phyloP scores from a whole-genome alignment of 2,888 invertebrate genomes.

The Bursaphelenchus okinawaensis region DNA sequence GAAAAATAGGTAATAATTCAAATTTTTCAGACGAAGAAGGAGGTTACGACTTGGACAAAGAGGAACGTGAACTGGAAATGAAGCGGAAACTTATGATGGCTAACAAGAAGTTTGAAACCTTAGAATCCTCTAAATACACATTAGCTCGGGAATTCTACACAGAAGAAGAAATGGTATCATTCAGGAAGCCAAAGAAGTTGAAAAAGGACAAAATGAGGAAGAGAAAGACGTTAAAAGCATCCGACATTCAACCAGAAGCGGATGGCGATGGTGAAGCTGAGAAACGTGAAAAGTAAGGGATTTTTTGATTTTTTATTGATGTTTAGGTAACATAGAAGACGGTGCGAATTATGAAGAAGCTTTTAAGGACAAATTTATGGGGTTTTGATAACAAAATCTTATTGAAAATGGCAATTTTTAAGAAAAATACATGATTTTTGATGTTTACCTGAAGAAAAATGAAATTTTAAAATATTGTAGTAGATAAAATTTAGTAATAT shows the following conservation, averaged over 20 bases:
- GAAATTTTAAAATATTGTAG: not conserved
- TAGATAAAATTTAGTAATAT: not conserved
- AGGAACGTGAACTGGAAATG: constrained; percentile 30
- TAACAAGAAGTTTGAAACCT: constrained; percentile 65
- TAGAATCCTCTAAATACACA: constrained; percentile 62
- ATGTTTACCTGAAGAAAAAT: no score
- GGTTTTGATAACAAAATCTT: no score
- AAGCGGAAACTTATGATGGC: constrained; percentile 36
- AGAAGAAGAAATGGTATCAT: constrained; percentile 68
- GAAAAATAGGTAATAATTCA: not conserved
- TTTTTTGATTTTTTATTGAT: no score
- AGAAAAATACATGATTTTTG: no score
- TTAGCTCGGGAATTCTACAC: constrained; percentile 84
- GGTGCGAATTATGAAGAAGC: no score
- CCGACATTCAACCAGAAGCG: constrained; percentile 42
- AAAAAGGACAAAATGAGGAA: constrained; percentile 41
- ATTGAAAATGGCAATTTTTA: no score
- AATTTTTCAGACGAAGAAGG: constrained; percentile 35
- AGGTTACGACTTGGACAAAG: constrained; percentile 41
- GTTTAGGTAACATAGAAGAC: not conserved
- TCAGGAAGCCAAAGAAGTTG: constrained; percentile 54
- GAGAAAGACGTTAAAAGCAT: constrained; percentile 44
- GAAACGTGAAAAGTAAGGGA: not conserved
- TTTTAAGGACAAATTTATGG: no score
- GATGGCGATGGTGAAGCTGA: constrained; percentile 35